A percentile compares a stretch with the other conserved stretches of the same genome.
Conservation (phyloP, 2,113 vertebrate species). For the Coryphaenoides rupestris region DNA sequence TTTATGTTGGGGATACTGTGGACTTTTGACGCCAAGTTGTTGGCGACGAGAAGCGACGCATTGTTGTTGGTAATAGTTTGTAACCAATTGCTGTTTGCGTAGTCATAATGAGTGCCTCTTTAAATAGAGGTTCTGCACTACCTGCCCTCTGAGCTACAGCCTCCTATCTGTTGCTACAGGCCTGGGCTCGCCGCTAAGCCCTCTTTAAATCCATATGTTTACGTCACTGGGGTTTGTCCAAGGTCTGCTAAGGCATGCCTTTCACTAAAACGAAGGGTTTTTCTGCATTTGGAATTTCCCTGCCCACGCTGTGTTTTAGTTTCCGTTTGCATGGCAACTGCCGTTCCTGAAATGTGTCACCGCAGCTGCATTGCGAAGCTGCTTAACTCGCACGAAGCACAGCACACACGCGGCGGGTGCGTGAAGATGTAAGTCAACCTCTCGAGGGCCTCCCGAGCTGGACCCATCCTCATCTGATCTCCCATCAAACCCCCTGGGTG, state of each 20-base stretch:
- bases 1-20: too few species aligned
- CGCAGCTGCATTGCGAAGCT: neutral
- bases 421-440: too few species aligned
- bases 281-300: conserved; percentile 40
- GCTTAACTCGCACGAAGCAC: neutral
- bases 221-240: conserved; percentile 32
- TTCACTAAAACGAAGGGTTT: conserved; percentile 45
- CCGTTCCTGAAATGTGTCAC: neutral
- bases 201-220: conserved; percentile 20
- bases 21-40: neutral
- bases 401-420: too few species aligned
- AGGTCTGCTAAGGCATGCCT: conserved; percentile 33
- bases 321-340: conserved; percentile 15
- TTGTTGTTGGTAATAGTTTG: too few species aligned
- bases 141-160: neutral
- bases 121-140: neutral
- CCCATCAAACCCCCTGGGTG: neutral
- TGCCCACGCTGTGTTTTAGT: conserved; percentile 21
- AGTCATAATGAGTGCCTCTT: neutral
- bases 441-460: too few species aligned
- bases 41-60: neutral
- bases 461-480: neutral
- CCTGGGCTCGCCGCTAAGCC: conserved; percentile 29
- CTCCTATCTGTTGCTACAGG: conserved; percentile 24
- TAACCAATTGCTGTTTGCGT: too few species aligned